Conservation (phyloP, 2,888 invertebrate genomes). For the Portevinia maculata region DNA sequence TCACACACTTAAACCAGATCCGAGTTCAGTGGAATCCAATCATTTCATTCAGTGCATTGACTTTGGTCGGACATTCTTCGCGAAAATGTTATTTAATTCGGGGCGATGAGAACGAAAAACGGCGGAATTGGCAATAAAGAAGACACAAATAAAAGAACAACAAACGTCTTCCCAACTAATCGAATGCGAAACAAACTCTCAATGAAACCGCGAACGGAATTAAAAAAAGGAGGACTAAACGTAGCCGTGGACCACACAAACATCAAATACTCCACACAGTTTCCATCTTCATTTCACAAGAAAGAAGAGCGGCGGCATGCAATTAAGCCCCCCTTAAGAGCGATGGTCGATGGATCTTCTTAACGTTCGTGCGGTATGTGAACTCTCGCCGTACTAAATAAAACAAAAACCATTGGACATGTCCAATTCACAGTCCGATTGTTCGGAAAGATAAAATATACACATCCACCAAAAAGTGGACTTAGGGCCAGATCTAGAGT, state of each 20-base stretch:
- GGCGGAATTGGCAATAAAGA: slow-evolving; percentile 46
- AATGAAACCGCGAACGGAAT: slow-evolving; percentile 72
- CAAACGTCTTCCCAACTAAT: slow-evolving; percentile 49
- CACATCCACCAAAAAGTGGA: slow-evolving; percentile 53
- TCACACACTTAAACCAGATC: slow-evolving; percentile 56
- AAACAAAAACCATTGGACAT: slow-evolving; percentile 49
- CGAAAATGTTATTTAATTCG: slow-evolving; percentile 68
- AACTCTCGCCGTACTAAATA: slow-evolving; percentile 42
- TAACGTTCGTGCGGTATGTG: slow-evolving; percentile 57
- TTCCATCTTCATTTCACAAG: neutral
- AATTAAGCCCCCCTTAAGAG: too few relatives aligned
- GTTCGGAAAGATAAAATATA: slow-evolving; percentile 67
- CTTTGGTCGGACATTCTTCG: slow-evolving; percentile 62
- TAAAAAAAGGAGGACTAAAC: slow-evolving; percentile 29
- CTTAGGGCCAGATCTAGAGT: slow-evolving; percentile 19
- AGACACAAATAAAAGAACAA: slow-evolving; percentile 10
- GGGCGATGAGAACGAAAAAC: slow-evolving; percentile 42
- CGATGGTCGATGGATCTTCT: slow-evolving; percentile 29
- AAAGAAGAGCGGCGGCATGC: slow-evolving; percentile 21
- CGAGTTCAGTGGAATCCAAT: slow-evolving; percentile 71
- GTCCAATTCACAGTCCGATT: slow-evolving; percentile 68
- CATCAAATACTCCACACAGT: slow-evolving; percentile 51
- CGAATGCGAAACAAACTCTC: slow-evolving; percentile 66
- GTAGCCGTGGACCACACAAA: slow-evolving; percentile 66
- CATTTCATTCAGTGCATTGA: slow-evolving; percentile 72